A percentile compares a stretch with the other conserved stretches of the same genome.
phyloP scores from a whole-genome alignment of 2,113 vertebrate genomes.

The Archilochus colubris region DNA sequence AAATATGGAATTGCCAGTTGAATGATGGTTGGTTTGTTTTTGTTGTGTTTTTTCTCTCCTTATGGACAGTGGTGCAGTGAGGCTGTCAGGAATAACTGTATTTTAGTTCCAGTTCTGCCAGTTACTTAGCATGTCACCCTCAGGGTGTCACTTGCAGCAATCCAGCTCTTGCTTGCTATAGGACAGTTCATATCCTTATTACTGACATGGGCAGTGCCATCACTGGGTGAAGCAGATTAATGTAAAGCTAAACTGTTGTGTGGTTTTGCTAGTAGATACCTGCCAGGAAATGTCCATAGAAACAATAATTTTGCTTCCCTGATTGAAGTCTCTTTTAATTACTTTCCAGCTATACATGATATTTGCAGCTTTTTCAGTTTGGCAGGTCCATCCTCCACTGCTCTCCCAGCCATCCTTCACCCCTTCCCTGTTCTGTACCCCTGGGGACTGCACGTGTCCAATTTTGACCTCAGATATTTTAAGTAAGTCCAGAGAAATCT shows the following conservation, averaged over 20 bases:
- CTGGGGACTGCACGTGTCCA: background rate
- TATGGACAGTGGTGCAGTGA: background rate
- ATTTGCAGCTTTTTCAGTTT: background rate
- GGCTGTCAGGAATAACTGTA: background rate
- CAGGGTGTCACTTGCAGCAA: background rate
- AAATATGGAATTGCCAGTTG: slow-evolving; percentile 20
- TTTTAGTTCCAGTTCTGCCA: background rate
- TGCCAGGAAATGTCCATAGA: background rate
- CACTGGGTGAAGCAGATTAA: background rate
- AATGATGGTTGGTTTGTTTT: slow-evolving; percentile 11
- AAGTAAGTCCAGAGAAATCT: slow-evolving; percentile 13
- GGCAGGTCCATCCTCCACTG: background rate
- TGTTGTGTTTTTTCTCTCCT: slow-evolving; percentile 8
- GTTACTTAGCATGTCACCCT: background rate
- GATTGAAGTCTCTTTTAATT: background rate
- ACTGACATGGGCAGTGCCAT: background rate
- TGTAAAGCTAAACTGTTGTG: background rate
- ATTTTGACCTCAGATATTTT: slow-evolving; percentile 23
- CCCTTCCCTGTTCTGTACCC: background rate
- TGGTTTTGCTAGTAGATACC: background rate
- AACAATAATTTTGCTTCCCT: background rate
- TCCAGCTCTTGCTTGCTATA: background rate
- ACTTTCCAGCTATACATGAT: background rate
- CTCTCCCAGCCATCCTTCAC: background rate
- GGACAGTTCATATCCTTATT: background rate